These are phyloP conservation scores for Latrodectus elegans DNA, from an alignment of 2,888 invertebrate species.

Conservation along the genomic window DNA sequence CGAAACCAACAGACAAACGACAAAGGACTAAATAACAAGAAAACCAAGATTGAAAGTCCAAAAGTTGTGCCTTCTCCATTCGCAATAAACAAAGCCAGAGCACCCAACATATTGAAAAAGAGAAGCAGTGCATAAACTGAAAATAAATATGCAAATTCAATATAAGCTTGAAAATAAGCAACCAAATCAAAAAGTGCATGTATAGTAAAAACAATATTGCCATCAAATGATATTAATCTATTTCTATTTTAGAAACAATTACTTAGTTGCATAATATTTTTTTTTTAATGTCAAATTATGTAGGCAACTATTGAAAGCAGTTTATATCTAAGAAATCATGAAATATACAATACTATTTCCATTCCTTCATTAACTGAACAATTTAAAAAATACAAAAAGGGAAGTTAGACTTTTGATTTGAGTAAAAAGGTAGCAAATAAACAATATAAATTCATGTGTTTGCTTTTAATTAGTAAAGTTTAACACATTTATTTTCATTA, in stretches of 20 bases:
- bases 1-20: constrained; percentile 99
- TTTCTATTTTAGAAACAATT: not conserved
- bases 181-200: not conserved
- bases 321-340: no score
- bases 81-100: constrained; percentile 82
- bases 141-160: not conserved
- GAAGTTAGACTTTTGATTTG: no score
- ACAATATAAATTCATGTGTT: no score
- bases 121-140: constrained; percentile 92
- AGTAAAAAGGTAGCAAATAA: no score
- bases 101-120: constrained; percentile 89
- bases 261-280: no score
- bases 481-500: no score
- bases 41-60: constrained; percentile 90
- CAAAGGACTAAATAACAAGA: constrained; percentile 93
- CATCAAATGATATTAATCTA: not conserved
- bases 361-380: no score
- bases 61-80: constrained; percentile 80
- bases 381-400: no score
- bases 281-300: no score
- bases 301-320: no score
- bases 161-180: not conserved
- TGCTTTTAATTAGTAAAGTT: no score
- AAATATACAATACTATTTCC: no score
- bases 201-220: not conserved